Evolutionary conservation across 2,113 vertebrate species (phyloP), one percentile per base, ranked within the genome.

Genomic region (Lathamus discolor): DNA sequence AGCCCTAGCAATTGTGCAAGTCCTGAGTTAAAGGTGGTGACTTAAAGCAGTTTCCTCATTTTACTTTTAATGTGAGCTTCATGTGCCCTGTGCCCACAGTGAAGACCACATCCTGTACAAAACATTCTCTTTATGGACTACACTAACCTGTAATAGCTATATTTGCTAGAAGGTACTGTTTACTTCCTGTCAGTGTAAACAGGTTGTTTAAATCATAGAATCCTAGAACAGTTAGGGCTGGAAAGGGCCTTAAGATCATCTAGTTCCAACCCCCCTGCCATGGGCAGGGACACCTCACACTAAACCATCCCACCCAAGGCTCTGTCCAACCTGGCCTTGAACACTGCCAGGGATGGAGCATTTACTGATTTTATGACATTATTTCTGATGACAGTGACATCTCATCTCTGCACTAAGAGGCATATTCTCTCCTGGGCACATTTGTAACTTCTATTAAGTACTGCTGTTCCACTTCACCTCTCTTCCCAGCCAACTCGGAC

Each of bases 31-130:
- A 7, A 19, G 22, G 3, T 17, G n/a, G 62, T 23, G 18, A 77
- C 20, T 63, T 59, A 31, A 44, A 90, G 72, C 2, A 59, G 6
- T 18, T 46, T 44, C 19, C 15, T 76, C 2, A 2, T 66, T 94
- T 69, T n/a, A 75, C 20, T 86, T 33, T 49, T 49, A 52, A 12
- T 6, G 20, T 5, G 0, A 70, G 20, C 33, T 72, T 43, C 24
- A 25, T 2, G 3, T 13, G n/a, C 7, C 18, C 29, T 15, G 19
- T 22, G 9, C 6, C 19, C 6, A 13, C 10, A 44, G 3, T 7
- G 12, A 92, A 67, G 19, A 49, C 43, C 13, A 67, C 2, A 9
- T 0, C 7, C 20, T 11, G 4, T 9, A 85, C n/a, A 29, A 90
- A 73, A 39, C 1, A 9, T 2, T 73, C 7, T 59, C 63, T 52